These are phyloP conservation scores for Micrastur ruficollis DNA, from an alignment of 2,797 vertebrate species.

Conservation along the genomic window DNA sequence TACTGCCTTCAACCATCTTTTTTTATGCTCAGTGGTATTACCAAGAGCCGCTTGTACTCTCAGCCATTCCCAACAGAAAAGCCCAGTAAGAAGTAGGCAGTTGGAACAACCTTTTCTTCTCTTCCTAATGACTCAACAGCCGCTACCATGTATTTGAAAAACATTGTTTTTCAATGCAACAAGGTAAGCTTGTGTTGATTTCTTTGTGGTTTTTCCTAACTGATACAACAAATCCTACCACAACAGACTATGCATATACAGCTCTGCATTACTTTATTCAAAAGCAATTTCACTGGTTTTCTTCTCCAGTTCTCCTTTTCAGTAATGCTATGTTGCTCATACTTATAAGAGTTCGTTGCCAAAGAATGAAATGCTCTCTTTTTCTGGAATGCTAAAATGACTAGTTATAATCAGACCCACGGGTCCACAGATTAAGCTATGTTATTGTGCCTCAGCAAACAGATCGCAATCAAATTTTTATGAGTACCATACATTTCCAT, in stretches of 20 bases:
- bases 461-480: background rate
- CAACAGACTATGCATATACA: background rate
- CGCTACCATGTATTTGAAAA: background rate
- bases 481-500: background rate
- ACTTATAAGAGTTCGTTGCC: background rate
- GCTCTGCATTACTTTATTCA: background rate
- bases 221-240: background rate
- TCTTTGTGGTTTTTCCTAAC: background rate
- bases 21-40: background rate
- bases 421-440: background rate
- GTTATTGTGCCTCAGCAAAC: background rate
- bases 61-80: background rate
- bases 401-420: background rate
- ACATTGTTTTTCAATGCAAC: background rate
- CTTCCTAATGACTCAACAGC: background rate
- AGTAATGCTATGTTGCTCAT: background rate
- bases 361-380: background rate
- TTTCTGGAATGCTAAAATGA: background rate
- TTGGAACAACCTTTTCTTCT: background rate
- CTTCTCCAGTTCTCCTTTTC: background rate
- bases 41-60: background rate
- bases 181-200: background rate
- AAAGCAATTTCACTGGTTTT: background rate
- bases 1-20: background rate
- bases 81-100: background rate